Conservation (phyloP, 1,140 invertebrate species). For the Cydia fagiglandana region DNA sequence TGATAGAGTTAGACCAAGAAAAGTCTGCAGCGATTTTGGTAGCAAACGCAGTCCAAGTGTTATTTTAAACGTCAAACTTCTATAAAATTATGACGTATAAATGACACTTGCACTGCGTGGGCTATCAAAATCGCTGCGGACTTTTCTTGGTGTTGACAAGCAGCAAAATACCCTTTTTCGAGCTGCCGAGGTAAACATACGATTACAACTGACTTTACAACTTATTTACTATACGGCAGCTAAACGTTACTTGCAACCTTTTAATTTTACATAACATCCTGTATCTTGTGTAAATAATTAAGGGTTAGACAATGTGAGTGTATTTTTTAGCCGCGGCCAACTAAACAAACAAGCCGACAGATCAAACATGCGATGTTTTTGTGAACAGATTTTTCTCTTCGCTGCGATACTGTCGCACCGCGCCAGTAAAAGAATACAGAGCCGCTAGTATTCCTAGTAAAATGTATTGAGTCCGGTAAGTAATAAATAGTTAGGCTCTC, state of each 20-base stretch:
- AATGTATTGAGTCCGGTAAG: neutral
- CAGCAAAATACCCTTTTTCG: too few relatives aligned
- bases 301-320: slow-evolving; percentile 57
- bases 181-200: too few relatives aligned
- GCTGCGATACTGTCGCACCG: slow-evolving; percentile 41
- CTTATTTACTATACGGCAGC: neutral
- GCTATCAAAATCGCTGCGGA: too few relatives aligned
- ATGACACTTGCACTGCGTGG: too few relatives aligned
- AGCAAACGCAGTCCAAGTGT: too few relatives aligned
- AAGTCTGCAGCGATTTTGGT: too few relatives aligned
- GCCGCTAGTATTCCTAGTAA: neutral
- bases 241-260: slow-evolving; percentile 10
- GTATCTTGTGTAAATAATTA: slow-evolving; percentile 59
- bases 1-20: too few relatives aligned
- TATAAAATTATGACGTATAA: too few relatives aligned
- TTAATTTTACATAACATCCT: slow-evolving; percentile 31
- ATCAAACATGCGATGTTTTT: slow-evolving; percentile 64
- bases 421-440: neutral
- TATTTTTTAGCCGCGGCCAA: slow-evolving; percentile 63
- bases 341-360: slow-evolving; percentile 68
- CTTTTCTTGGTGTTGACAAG: too few relatives aligned
- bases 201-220: too few relatives aligned
- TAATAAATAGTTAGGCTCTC: neutral
- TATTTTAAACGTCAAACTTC: too few relatives aligned
- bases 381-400: slow-evolving; percentile 64